Base-by-base conservation (phyloP, 1,140 invertebrate species). In the Drosophila athabasca region DNA sequence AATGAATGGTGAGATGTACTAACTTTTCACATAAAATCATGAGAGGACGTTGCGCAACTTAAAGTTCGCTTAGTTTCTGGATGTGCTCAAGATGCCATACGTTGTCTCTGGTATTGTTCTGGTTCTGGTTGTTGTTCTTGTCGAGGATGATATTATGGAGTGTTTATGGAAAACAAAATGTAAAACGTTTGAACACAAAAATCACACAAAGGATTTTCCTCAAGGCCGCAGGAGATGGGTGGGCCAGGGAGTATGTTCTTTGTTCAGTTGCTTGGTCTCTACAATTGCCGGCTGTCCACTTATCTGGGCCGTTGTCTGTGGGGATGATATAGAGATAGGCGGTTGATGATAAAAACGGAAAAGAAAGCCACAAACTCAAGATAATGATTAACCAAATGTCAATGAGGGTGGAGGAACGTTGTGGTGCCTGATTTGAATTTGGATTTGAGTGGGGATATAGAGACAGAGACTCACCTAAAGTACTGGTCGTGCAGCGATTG, bases 401-500 rank as follows among this genome's bases (percentile, higher is more conserved):
- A 46, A 67, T 69, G 73, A 69, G 65, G 65, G 45, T 69, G 58
- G 54, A 77, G 85, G 81, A 77, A 50, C 31, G 17, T 19, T 19
- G 26, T 44, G 87, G 77, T 69, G 48, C 44, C 39, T 39, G 57
- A 7, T 35, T 24, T 72, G 39, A 17, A 31, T 31, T 3, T 3
- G 29, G 29, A 31, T 31, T 31, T 2, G 5, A 4, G 2, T 31
- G 11, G 13, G 22, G 1, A n/a, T 26, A 26, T 26, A 5, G 17
- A 74, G 1, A n/a, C 5, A 26, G 4, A 5, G 17, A 74, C 90
- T 91, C 59, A 92, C 91, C 91, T 91, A 61, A 91, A 92, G 67
- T 92, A 92, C 72, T 92, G 91, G 78, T 92, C 91, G 52, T 92
- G 91, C 61, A 92, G 74, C 49, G 91, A 91, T 67, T 92, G 91